phyloP scores from a whole-genome alignment of 1,140 invertebrate species.

The Mizuhopecten yessoensis region DNA sequence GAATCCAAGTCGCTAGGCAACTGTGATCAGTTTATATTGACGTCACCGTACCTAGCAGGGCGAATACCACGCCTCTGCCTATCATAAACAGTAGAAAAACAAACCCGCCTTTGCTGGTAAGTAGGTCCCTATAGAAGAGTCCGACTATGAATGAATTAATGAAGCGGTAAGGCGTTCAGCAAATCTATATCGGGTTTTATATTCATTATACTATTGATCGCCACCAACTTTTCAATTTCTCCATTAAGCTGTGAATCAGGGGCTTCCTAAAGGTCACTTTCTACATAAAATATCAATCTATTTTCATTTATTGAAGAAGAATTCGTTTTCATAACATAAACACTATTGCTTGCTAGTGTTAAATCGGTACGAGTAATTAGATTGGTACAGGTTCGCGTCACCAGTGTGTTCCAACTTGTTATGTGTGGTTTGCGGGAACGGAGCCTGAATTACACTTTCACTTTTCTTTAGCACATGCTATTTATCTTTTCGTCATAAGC shows the following conservation, averaged over 20 bases:
- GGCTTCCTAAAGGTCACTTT: not conserved
- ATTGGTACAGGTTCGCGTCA: not conserved
- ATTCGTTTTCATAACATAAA: constrained; percentile 39
- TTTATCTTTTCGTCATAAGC: constrained; percentile 38
- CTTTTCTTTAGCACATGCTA: constrained; percentile 16
- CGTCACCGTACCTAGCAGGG: constrained; percentile 52
- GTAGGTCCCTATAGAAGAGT: constrained; percentile 11
- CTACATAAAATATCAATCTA: constrained; percentile 40
- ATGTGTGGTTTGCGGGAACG: not conserved
- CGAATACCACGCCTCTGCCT: constrained; percentile 64
- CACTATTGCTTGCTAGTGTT: not conserved
- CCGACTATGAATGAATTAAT: constrained; percentile 28
- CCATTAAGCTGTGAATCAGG: constrained; percentile 21
- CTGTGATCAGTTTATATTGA: constrained; percentile 70
- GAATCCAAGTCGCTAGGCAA: constrained; percentile 71
- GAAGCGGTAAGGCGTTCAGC: constrained; percentile 12
- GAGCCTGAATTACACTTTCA: not conserved
- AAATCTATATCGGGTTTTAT: constrained; percentile 24
- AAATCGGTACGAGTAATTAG: not conserved
- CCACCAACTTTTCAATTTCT: constrained; percentile 12
- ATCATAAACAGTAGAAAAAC: constrained; percentile 68
- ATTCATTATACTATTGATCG: constrained; percentile 35
- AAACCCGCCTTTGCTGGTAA: constrained; percentile 63
- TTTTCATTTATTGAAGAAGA: constrained; percentile 35
- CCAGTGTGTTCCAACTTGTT: not conserved